Base-by-base conservation (phyloP, 2,888 invertebrate species). In the Campaea margaritaria region DNA sequence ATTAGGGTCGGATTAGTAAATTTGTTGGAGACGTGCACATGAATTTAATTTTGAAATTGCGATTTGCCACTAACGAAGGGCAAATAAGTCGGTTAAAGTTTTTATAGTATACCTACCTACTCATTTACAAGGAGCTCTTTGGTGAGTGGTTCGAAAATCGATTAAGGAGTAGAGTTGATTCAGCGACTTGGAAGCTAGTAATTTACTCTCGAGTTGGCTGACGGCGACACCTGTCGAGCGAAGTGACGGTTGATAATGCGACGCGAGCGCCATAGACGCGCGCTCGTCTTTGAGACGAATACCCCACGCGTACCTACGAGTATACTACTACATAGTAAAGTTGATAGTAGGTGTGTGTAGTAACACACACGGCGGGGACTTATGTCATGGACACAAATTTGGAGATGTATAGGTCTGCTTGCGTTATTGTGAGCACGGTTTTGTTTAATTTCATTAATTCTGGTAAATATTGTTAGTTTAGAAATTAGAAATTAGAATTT, bases 141-240 rank as follows among this genome's bases (percentile, higher is more conserved):
- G 82, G 78, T 69, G 81, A 85, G 77, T 78, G 82, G 81, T 83
- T 86, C 75, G 83, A 82, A 85, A 91, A 92, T 92, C 89, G 89
- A 91, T 91, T 86, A 88, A 79, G 82, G 82, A 88, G 81, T 81
- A 76, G 81, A 79, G 86, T 87, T 87, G 91, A 91, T 89, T 91
- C 90, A 91, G 87, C 87, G 89, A 86, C 83, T 89, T 87, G 83
- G 83, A 82, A 86, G 87, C 85, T 86, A 86, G 91, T 91, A 92
- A 91, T 91, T 91, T 91, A 89, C 91, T 90, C 86, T 89, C 87
- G 86, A 91, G 89, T 87, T 87, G 86, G 89, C 90, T 91, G 91
- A 89, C 89, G 89, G 89, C 89, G 91, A 91, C 91, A 91, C 91
- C 91, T 92, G 91, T 91, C 91, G 89, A 76, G 79, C 80, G 78